Conservation (phyloP, 2,113 vertebrate genomes). For the Platycercus adscitus region DNA sequence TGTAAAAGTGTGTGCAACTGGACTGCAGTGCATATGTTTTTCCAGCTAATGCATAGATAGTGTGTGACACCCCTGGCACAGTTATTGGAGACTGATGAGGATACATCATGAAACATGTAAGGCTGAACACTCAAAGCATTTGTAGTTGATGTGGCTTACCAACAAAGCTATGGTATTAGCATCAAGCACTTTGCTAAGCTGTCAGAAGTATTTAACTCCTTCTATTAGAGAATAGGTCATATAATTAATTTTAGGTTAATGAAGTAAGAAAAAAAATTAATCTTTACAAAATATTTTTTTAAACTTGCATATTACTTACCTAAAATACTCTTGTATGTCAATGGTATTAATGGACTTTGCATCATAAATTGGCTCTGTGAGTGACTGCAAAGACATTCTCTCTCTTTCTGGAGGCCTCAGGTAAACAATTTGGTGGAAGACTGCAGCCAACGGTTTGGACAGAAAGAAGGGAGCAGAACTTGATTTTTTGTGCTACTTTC, state of each 20-base stretch:
- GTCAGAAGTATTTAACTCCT: background rate
- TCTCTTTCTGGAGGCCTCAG: background rate
- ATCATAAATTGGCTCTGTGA: fast-evolving
- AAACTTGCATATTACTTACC: background rate
- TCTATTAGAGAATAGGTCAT: background rate
- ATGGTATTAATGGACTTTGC: background rate
- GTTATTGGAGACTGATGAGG: background rate
- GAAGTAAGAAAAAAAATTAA: background rate
- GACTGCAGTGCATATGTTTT: fast-evolving
- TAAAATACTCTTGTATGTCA: background rate
- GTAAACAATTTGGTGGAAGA: background rate
- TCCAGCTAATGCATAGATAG: background rate
- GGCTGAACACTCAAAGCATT: background rate
- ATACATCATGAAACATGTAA: background rate
- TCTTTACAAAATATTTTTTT: background rate
- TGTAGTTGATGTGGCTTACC: background rate
- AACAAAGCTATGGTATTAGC: background rate
- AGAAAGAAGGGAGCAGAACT: background rate
- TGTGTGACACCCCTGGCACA: fast-evolving
- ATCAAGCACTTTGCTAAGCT: background rate
- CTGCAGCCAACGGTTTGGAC: background rate
- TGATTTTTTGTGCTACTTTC: background rate
- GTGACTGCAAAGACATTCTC: background rate
- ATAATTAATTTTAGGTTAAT: background rate
- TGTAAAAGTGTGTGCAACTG: background rate